Conservation (phyloP, 2,113 vertebrate species). For the Lathamus discolor region DNA sequence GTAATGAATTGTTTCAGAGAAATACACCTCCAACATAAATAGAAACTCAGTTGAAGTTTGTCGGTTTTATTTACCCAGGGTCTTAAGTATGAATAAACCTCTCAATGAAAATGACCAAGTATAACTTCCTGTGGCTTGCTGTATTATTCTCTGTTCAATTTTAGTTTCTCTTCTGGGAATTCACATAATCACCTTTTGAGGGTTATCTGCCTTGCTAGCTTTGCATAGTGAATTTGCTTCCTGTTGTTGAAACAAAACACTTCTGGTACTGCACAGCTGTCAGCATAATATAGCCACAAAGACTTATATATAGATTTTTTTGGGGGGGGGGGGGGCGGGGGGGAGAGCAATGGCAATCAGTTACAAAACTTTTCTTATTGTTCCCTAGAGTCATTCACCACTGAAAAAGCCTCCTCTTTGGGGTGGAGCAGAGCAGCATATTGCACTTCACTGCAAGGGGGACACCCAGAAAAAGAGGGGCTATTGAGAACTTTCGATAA, state of each 20-base stretch:
- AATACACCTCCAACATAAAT: neutral
- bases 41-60: neutral
- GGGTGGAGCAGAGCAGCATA: neutral
- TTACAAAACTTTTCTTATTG: neutral
- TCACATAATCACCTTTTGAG: neutral
- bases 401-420: neutral
- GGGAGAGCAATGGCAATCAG: neutral
- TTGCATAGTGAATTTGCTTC: neutral
- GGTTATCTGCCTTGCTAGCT: conserved; percentile 17
- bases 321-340: neutral
- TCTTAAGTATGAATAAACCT: neutral
- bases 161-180: conserved; percentile 54
- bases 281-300: neutral
- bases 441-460: neutral
- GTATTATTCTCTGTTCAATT: neutral
- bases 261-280: neutral
- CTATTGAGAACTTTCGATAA: neutral
- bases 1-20: neutral
- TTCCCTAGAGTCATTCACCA: neutral
- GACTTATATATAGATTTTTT: neutral
- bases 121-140: neutral
- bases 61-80: conserved; percentile 19
- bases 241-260: neutral
- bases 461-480: neutral
- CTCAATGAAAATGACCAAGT: neutral